Base-by-base conservation (phyloP, 2,797 vertebrate genomes). In the Pantherophis alleghaniensis region DNA sequence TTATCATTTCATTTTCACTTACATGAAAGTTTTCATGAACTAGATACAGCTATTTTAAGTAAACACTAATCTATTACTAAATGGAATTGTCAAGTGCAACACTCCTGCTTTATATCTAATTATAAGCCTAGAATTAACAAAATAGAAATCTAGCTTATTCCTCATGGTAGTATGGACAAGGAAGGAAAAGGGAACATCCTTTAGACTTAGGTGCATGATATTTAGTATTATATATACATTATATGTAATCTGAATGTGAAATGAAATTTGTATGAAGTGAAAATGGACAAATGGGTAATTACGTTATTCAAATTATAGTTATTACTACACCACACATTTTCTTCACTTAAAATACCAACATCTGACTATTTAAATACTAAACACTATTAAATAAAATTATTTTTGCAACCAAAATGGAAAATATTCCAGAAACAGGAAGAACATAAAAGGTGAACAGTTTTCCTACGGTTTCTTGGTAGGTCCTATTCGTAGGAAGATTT, bases 251-350 rank as follows among this genome's bases (percentile, higher is more conserved):
- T 74, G 66, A 10, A 94, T 94, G 47, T 91, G 1, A 86, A 94
- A 94, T 13, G 91, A 95, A 95, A 95, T 96, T 95, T 95, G 93
- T 96, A 96, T 97, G 96, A 96, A 95, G 94, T 63, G 89, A 86
- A 96, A 92, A 94, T 86, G 4, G 94, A 92, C 95, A 96, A 96
- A 94, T 96, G 96, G 96, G 94, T 96, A 95, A 95, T 37, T n/a
- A 42, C 87, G 5, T 95, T 94, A n/a, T 0, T 2, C 92, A 95
- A 93, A 96, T 95, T 95, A 93, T 93, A 94, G 94, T 93, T 96
- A 95, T 86, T 61, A 89, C 94, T 96, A 93, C 57, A 92, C n/a
- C 59, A 86, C 95, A 94, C 91, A 95, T 69, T 0, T 53, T 69
- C 0, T 0, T 63, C 86, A 74, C 90, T 95, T 53, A 93, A 56